Evolutionary conservation across 1,140 invertebrate species (phyloP).

Genomic region (Euura saliciscinereae): DNA sequence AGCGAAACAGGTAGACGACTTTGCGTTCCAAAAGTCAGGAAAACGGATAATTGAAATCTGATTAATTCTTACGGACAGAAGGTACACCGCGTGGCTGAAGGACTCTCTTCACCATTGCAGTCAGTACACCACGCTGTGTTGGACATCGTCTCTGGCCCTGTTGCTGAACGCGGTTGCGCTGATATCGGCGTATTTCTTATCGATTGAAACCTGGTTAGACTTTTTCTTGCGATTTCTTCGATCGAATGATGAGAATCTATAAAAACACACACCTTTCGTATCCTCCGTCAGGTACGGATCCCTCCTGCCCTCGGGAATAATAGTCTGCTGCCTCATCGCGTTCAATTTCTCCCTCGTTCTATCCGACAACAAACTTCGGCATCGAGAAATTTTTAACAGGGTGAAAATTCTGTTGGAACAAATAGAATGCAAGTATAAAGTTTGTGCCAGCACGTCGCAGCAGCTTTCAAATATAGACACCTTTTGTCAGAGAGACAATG

Average conservation of each 20-base stretch:
- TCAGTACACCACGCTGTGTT: conserved; percentile 70
- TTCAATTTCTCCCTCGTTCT: conserved; percentile 67
- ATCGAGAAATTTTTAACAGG: conserved; percentile 70
- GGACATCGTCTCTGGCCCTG: conserved; percentile 65
- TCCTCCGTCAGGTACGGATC: conserved; percentile 45
- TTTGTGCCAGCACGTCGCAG: too few species aligned
- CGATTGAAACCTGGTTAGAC: conserved; percentile 45
- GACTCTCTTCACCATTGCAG: conserved; percentile 66
- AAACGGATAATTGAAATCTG: not conserved
- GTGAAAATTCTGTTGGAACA: conserved; percentile 62
- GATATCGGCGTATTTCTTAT: conserved; percentile 51
- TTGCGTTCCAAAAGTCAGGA: not conserved
- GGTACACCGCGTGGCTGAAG: conserved; percentile 59
- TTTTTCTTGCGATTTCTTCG: conserved; percentile 28
- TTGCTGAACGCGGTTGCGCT: conserved; percentile 57
- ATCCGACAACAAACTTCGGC: conserved; percentile 70
- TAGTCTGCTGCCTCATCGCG: conserved; percentile 57
- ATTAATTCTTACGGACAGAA: conserved; percentile 43
- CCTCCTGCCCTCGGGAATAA: conserved; percentile 56
- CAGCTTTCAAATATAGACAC: too few species aligned
- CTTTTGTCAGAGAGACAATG: too few species aligned
- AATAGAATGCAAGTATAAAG: conserved; percentile 64
- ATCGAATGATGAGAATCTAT: not conserved
- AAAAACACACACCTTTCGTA: conserved; percentile 23
- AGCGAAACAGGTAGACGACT: conserved; percentile 46